Evolutionary conservation across 2,888 invertebrate species (phyloP).

Genomic region (Labia minor): DNA sequence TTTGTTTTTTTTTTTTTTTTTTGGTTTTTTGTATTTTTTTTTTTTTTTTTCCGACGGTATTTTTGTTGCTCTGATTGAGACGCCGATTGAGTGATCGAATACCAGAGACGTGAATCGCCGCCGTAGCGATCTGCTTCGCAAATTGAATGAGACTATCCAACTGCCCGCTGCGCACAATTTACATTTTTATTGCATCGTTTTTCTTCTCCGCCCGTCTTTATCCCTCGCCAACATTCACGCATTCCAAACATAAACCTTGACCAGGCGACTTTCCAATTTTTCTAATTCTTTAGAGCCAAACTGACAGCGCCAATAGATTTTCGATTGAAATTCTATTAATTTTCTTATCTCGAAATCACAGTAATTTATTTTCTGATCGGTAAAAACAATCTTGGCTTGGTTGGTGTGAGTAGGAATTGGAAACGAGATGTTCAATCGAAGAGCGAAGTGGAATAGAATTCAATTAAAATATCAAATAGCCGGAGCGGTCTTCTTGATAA

Average conservation of each 20-base stretch:
- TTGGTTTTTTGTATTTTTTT: no score
- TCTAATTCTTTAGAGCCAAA: neutral
- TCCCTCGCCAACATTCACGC: conserved; percentile 3
- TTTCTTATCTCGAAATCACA: no score
- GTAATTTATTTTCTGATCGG: no score
- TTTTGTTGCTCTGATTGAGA: neutral
- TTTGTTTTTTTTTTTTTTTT: no score
- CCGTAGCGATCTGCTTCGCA: neutral
- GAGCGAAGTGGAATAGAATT: neutral
- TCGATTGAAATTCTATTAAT: no score
- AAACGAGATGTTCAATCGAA: no score
- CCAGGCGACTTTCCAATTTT: conserved; percentile 13
- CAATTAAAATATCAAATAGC: neutral
- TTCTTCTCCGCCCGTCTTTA: conserved; percentile 5
- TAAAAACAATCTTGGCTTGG: no score
- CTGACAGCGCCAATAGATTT: neutral
- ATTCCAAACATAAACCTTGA: conserved; percentile 9
- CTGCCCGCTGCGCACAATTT: conserved; percentile 1
- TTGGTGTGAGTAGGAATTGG: no score
- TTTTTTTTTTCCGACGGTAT: no score
- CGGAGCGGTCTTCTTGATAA: neutral
- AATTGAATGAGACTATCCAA: neutral
- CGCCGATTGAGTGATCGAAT: neutral
- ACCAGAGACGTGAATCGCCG: neutral
- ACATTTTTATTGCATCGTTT: conserved; percentile 13